Percentiles rank a stretch among this genome's conserved stretches.
These are phyloP conservation scores for Myotis daubentonii DNA, from an alignment of 2,797 vertebrate genomes.

Conservation along the genomic window DNA sequence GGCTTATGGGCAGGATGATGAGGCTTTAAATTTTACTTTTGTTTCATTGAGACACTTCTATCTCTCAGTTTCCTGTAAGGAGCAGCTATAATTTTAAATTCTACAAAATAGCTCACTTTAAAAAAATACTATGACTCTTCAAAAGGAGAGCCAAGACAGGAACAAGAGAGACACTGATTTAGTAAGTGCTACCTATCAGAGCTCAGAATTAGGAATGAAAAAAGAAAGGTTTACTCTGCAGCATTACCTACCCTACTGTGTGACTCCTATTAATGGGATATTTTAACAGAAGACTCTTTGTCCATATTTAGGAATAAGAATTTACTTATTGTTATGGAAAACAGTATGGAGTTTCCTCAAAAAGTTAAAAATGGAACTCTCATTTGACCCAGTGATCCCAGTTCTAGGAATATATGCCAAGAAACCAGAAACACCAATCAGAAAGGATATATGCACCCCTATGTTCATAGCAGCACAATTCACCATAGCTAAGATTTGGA, in stretches of 20 bases:
- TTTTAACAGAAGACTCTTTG: neutral
- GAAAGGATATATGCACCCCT: no score
- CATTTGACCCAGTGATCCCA: no score
- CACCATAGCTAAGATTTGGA: no score
- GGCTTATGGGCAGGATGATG: neutral
- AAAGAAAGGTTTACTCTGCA: neutral
- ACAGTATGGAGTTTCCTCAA: no score
- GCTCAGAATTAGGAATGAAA: neutral
- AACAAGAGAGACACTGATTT: neutral
- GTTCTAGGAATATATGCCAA: no score
- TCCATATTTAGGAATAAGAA: neutral
- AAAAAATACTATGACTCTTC: neutral
- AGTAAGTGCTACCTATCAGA: neutral
- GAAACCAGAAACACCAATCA: no score
- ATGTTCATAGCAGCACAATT: no score
- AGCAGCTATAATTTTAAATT: slow-evolving; percentile 34
- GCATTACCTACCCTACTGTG: neutral
- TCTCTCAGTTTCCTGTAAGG: neutral
- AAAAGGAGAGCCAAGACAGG: neutral
- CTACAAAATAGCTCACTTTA: neutral
- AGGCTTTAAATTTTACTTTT: slow-evolving; percentile 20
- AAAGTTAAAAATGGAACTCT: no score
- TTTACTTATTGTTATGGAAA: neutral
- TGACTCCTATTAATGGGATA: neutral
- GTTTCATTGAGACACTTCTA: neutral